Base-by-base conservation (phyloP, 2,888 invertebrate species). In the Bombylius major region DNA sequence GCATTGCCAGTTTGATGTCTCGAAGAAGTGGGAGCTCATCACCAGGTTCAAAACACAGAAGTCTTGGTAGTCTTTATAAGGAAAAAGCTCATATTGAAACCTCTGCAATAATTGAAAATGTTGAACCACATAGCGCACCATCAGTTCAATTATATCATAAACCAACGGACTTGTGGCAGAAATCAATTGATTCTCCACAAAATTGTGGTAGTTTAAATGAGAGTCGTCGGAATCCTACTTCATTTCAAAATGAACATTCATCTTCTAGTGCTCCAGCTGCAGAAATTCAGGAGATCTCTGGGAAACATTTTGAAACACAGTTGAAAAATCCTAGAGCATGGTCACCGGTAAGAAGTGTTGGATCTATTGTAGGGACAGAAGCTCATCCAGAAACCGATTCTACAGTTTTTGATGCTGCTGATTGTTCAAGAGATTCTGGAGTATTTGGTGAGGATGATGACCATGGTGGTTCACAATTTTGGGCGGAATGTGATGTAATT, bases 301-400 rank as follows among this genome's bases (percentile, higher is more conserved):
- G 81, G 12, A 85, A 84, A 70, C 82, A 81, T 68, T 83, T 81
- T 71, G 86, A 86, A 71, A 82, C 82, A 6, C 84, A 84, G 62
- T 73, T 84, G n/a, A 85, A 83, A 65, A 87, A 88, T 73, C 87
- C 87, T 31, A 80, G 87, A 65, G 89, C 89, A 36, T 89, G 90
- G 89, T 89, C 89, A 66, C 90, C 90, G 23, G 87, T 89, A n/a
- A 80, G 88, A 61, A 89, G 89, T 67, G 89, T 89, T 9, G 90
- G 90, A 11, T 89, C 89, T 33, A 85, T 89, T 51, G 83, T 80
- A 4, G 89, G 88, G 4, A 86, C 86, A 66, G 89, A 90, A 73
- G 89, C 86, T n/a, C 87, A 89, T 70, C 88, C 89, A 5, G 89
- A 89, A 68, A 86, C 87, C 61, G 89, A 89, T 68, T 87, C 87